Evolutionary conservation across 2,888 invertebrate genomes (phyloP), one percentile per base, ranked within the genome.

Genomic region (Drosophila atripex): DNA sequence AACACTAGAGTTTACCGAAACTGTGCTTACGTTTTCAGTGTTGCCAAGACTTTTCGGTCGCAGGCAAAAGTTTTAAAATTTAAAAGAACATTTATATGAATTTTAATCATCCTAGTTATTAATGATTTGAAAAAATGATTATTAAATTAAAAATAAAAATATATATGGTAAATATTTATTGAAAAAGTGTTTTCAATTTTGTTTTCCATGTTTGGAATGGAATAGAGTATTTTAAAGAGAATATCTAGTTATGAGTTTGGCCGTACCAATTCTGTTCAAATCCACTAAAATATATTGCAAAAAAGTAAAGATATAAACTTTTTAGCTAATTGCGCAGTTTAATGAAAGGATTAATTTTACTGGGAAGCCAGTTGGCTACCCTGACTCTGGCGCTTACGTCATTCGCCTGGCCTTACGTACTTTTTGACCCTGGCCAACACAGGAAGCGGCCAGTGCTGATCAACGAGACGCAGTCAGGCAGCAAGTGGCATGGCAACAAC

Each of bases 341-440:
- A 18, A 18, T 41, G 3, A 18, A 41, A 16, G 16, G 41, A 18
- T 18, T 16, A 9, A 41, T 8, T 9, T 3, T 9, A 9, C 2
- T 41, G 18, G 16, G 9, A n/a, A 21, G n/a, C n/a, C 12, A 46
- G 25, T 46, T 46, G 23, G n/a, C 45, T 23, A 21, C 45, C 45
- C 45, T 46, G 14, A 12, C 1, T 5, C 12, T 12, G 12, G 18
- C 6, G 25, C 14, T 28, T 18, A 53, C 53, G 53, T 53, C 41
- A 41, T 28, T 28, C 3, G 9, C 6, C 8, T 6, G 12, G 12
- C n/a, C 16, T 41, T 41, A 53, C 53, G 53, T 53, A 3, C 16
- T 14, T 18, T 54, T 43, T 21, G 28, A 21, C 21, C 30, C 9
- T 54, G 43, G 7, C 43, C 53, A 54, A 54, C 53, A 43, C 43